Percentiles rank a stretch among this genome's conserved stretches.
phyloP scores from a whole-genome alignment of 23 tunicate genomes.

The Corella eumyota region DNA sequence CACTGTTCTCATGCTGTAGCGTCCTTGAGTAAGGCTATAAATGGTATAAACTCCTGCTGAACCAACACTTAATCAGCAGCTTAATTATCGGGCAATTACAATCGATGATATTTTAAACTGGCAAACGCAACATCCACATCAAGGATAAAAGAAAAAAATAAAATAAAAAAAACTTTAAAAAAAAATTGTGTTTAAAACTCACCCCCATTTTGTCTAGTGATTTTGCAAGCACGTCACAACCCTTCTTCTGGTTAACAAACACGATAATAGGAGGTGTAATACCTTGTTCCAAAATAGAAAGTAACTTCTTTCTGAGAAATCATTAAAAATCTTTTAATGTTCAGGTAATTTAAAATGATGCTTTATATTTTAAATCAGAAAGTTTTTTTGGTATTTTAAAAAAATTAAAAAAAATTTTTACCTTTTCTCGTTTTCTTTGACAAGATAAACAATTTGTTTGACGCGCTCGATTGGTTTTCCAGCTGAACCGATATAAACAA shows the following conservation, averaged over 20 bases:
- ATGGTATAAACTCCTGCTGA: too few relatives aligned
- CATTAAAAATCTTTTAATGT: not conserved
- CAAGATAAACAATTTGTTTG: constrained; percentile 67
- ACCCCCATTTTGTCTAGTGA: constrained; percentile 93
- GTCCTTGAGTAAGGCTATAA: too few relatives aligned
- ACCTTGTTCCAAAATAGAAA: constrained; percentile 63
- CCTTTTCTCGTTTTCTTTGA: constrained; percentile 86
- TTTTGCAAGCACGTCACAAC: constrained; percentile 93
- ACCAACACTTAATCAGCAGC: too few relatives aligned
- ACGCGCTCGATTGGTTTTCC: constrained; percentile 97
- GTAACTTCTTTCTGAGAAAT: constrained; percentile 40
- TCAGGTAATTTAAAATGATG: too few relatives aligned
- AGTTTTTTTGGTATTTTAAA: not conserved
- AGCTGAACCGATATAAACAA: constrained; percentile 85
- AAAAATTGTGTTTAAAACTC: not conserved
- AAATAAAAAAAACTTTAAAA: too few relatives aligned
- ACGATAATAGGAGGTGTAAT: constrained; percentile 89
- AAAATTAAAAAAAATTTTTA: not conserved
- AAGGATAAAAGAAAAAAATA: too few relatives aligned
- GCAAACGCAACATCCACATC: too few relatives aligned
- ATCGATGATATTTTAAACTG: too few relatives aligned
- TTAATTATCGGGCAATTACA: too few relatives aligned
- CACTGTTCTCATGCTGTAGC: too few relatives aligned
- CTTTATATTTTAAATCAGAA: too few relatives aligned
- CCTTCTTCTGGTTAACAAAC: constrained; percentile 97